A percentile compares a stretch with the other conserved stretches of the same genome.
Evolutionary conservation across 2,888 invertebrate species (phyloP).

Genomic region (Sinhomidia bicolor): DNA sequence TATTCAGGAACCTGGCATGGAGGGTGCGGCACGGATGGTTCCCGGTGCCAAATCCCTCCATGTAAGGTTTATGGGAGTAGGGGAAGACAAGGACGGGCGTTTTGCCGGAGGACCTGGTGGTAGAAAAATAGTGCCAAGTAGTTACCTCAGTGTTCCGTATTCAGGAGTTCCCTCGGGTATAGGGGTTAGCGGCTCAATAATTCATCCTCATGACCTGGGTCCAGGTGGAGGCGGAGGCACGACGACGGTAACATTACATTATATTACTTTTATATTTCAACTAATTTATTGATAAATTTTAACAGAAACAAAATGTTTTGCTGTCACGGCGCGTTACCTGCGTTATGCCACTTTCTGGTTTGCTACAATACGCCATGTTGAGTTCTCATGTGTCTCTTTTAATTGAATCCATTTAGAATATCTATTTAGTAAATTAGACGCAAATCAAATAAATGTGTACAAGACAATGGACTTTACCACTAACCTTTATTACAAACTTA

Average conservation of each 20-base stretch:
- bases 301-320: too few species aligned
- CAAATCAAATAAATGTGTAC: too few species aligned
- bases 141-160: slow-evolving; percentile 80
- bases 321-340: too few species aligned
- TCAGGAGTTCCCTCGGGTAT: slow-evolving; percentile 81
- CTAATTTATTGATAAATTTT: not conserved
- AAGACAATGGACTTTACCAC: too few species aligned
- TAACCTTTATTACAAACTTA: too few species aligned
- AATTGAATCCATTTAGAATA: too few species aligned
- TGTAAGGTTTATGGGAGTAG: slow-evolving; percentile 80
- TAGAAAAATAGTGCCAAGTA: slow-evolving; percentile 80
- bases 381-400: too few species aligned
- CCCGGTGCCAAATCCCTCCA: slow-evolving; percentile 78
- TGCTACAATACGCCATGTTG: too few species aligned
- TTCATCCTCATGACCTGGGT: slow-evolving; percentile 80
- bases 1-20: slow-evolving; percentile 88
- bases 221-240: slow-evolving; percentile 79
- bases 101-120: slow-evolving; percentile 82
- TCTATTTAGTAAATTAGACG: too few species aligned
- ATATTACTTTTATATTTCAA: not conserved
- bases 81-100: slow-evolving; percentile 85
- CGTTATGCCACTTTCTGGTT: too few species aligned
- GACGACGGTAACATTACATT: slow-evolving; percentile 83
- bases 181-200: slow-evolving; percentile 82
- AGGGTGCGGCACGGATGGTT: slow-evolving; percentile 82